Base-by-base conservation (phyloP, 1,140 invertebrate species). In the Listronotus bonariensis region DNA sequence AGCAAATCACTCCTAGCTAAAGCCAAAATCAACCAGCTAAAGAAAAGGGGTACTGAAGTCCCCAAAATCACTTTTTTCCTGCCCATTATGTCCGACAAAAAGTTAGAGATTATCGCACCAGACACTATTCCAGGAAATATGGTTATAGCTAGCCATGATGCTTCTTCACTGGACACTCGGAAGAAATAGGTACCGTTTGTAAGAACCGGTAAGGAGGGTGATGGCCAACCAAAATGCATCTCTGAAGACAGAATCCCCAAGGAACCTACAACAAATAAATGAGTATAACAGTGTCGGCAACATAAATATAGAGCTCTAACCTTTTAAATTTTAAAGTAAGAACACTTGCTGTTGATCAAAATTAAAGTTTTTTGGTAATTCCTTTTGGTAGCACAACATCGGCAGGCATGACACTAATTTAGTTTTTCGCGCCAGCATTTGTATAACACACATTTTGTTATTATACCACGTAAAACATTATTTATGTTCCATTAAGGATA, bases 31-130 rank as follows among this genome's bases (percentile, higher is more conserved):
- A 86, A 72, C 86, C 87, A 91, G 18, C 70, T 69, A 6, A 86
- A 62, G 18, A 87, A 79, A 67, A 86, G 84, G 0, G 88, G 87
- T 0, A 88, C 52, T 0, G 83, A 80, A 0, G 85, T 81, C 0
- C 85, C 65, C 0, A 88, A 74, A 0, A 93, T 82, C 0, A 88
- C 86, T 38, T 78, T 79, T 77, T 89, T 91, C 14, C 89, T 81
- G 7, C 91, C 91, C 51, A 86, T 76, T 46, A 77, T 79, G 68
- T 84, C 84, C 4, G 80, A 71, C 0, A 83, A 49, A 11, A 71
- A 76, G 14, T 80, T 80, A n/a, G 78, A 79, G 2, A 81, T 43
- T 48, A 82, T 78, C 0, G 82, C 79, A 0, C 82, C 82, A 12
- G 79, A 69, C 75, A 81, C 80, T 0, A 81, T 80, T 0, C 81